These are phyloP conservation scores for Anolis apletophallus DNA, from an alignment of 2,797 vertebrate genomes.

Conservation along the genomic window DNA sequence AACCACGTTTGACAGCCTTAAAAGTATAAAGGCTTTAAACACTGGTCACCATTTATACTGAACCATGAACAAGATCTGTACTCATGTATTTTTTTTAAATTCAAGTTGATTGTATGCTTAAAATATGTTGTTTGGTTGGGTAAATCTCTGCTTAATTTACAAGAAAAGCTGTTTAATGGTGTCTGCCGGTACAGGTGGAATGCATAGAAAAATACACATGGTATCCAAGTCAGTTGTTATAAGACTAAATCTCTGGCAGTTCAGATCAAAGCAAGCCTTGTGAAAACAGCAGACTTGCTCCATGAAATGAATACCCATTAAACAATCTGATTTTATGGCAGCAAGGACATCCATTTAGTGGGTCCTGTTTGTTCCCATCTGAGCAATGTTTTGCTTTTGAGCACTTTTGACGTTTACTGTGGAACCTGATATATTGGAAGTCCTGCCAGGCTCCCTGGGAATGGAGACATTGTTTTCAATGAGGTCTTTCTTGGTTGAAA, in stretches of 20 bases:
- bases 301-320: constrained; percentile 58
- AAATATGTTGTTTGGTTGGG: neutral
- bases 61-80: neutral
- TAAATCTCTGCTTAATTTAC: neutral
- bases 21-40: neutral
- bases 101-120: neutral
- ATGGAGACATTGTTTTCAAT: constrained; percentile 47
- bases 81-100: neutral
- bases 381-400: constrained; percentile 35
- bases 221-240: neutral
- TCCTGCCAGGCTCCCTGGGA: constrained; percentile 45
- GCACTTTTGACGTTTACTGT: constrained; percentile 55
- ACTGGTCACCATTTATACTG: neutral
- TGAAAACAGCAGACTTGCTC: constrained; percentile 43
- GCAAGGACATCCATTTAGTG: constrained; percentile 29
- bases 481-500: constrained; percentile 38
- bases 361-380: constrained; percentile 30
- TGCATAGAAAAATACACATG: neutral
- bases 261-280: constrained; percentile 20
- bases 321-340: constrained; percentile 53
- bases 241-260: constrained; percentile 27
- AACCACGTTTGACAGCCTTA: too few species aligned
- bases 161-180: neutral
- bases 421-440: constrained; percentile 52
- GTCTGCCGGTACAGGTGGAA: neutral